These are phyloP conservation scores for Patella depressa DNA, from an alignment of 2,888 invertebrate genomes.

Conservation along the genomic window DNA sequence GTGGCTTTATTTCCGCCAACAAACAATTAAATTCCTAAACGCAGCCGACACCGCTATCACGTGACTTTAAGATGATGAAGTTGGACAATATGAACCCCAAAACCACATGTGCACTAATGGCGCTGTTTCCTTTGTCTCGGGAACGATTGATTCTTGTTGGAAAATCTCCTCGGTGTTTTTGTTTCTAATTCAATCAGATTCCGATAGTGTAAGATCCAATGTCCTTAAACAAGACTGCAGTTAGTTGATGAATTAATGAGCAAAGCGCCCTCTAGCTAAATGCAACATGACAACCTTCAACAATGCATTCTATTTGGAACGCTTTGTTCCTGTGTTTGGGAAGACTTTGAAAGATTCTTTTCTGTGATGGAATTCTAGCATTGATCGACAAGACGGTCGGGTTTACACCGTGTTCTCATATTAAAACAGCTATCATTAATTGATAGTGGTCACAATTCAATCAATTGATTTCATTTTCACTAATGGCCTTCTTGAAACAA, in stretches of 20 bases:
- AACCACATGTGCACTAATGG: not conserved
- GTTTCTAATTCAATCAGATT: no score
- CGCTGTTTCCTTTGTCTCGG: no score
- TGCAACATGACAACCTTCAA: not conserved
- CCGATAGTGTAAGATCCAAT: no score
- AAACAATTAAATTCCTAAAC: slow-evolving; percentile 10
- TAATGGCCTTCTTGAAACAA: not conserved
- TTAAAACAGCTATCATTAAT: not conserved
- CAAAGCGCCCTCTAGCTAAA: not conserved
- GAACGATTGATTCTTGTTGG: no score
- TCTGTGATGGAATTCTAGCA: not conserved
- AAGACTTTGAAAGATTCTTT: no score
- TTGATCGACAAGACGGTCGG: not conserved
- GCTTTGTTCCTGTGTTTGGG: slow-evolving; percentile 4
- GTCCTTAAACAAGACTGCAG: no score
- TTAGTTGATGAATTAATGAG: slow-evolving; percentile 6
- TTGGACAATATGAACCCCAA: not conserved
- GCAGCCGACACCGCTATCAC: not conserved
- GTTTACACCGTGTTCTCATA: not conserved
- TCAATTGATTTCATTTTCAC: not conserved
- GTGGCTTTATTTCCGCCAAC: slow-evolving; percentile 7
- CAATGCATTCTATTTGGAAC: not conserved
- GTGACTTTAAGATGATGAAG: not conserved
- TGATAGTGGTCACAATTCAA: slow-evolving; percentile 1
- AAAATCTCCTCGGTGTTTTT: no score